Base-by-base conservation (phyloP, 1,140 invertebrate genomes). In the Eufriesea mexicana region DNA sequence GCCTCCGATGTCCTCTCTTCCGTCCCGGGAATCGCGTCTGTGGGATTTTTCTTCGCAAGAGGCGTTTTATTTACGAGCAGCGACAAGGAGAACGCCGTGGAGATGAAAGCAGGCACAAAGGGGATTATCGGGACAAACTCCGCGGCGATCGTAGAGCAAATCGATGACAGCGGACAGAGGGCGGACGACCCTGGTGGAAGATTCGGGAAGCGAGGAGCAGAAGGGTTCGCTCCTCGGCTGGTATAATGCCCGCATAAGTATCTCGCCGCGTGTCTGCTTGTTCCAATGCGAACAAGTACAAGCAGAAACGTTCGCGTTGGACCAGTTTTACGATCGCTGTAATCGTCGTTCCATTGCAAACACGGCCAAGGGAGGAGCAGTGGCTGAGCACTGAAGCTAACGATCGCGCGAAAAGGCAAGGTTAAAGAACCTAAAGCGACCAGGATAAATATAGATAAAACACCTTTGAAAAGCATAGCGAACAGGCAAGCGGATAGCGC, bases 381-480 rank as follows among this genome's bases (percentile, higher is more conserved):
- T 49, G 28, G 28, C 23, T 14, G 23, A 23, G 51, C 10, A 51
- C 20, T 7, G 5, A 2, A 35, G 14, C 55, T 61, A 61, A 18
- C 76, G 71, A 80, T 73, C 67, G 42, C 35, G 61, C 59, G 72
- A 61, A 42, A 68, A 81, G 59, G 59, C 75, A 47, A 66, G 35
- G 61, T 68, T 47, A 59, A 85, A 73, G 54, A 75, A 71, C 68
- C 49, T 35, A 8, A 23, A 67, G 28, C 47, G 57, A 8, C 68
- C 23, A 57, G 71, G 57, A 57, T 82, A 86, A 72, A 83, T 73
- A 67, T 61, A 71, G 68, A 62, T 86, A 45, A n/a, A 73, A 80
- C 49, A 71, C 57, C 70, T 49, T 72, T 62, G 67, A 18, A 42
- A 20, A 18, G 5, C 35, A 9, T 23, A 16, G 20, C 16, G n/a